A percentile compares a stretch with the other conserved stretches of the same genome.
Conservation (phyloP, 2,888 invertebrate genomes). For the Pollenia labialis region DNA sequence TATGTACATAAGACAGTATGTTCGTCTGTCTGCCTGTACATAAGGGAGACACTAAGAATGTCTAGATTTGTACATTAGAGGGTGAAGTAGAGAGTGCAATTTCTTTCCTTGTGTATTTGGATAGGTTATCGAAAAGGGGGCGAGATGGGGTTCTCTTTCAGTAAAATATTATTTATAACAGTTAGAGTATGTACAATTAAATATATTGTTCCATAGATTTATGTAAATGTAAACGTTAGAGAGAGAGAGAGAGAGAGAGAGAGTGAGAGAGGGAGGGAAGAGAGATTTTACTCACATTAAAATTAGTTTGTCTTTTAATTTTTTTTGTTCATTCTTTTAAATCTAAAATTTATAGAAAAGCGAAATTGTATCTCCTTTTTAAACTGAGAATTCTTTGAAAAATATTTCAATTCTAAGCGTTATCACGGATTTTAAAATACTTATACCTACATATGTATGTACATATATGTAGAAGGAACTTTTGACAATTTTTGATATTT, state of each 20-base stretch:
- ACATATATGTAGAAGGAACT: too few relatives aligned
- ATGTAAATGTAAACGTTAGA: not conserved
- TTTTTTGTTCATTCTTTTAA: too few relatives aligned
- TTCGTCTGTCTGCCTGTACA: not conserved
- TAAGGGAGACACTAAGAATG: not conserved
- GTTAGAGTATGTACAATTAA: constrained; percentile 29
- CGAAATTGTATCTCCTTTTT: too few relatives aligned
- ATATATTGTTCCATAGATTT: constrained; percentile 1
- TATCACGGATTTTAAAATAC: too few relatives aligned
- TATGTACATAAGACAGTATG: not conserved
- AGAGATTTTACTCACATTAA: not conserved
- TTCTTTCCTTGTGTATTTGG: not conserved
- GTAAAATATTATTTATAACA: constrained; percentile 40
- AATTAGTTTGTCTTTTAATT: too few relatives aligned
- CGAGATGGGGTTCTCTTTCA: not conserved
- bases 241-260: not conserved
- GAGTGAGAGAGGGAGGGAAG: not conserved
- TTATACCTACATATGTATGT: too few relatives aligned
- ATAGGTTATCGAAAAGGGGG: not conserved
- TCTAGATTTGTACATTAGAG: not conserved
- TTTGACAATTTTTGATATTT: too few relatives aligned
- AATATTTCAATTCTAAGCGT: too few relatives aligned
- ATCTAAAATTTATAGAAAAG: too few relatives aligned
- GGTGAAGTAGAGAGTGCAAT: constrained; percentile 10
- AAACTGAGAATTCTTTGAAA: too few relatives aligned